Base-by-base conservation (phyloP, 2,797 vertebrate genomes). In the Molossus alvarezi region DNA sequence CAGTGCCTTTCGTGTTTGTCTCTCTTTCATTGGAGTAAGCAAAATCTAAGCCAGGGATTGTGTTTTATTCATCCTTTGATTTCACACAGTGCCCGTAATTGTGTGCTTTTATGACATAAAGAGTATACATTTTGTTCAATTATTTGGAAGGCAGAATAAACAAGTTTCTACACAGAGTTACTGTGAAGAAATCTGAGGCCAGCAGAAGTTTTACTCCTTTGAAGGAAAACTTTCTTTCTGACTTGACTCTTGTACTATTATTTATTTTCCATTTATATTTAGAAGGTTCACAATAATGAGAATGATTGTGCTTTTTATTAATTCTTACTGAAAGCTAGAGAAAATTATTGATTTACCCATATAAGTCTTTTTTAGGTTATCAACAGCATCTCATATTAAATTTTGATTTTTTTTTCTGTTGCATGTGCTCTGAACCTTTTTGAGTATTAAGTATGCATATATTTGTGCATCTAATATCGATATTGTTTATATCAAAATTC, bases 261-360 rank as follows among this genome's bases (percentile, higher is more conserved):
- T 6, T 79, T 86, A 45, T 83, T 93, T 91, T 90, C 6, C 20
- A 29, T 33, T 80, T 88, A 15, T 48, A 7, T 86, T 86, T 57
- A 51, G 18, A 69, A 86, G 3, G 60, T 64, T 81, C 33, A 73
- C 13, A 58, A 9, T 73, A 85, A 84, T 45, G 29, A 51, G 10
- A 10, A 69, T 93, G 7, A 62, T 73, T 80, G 4, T 64, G 85
- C 11, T 96, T 90, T 86, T 88, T 4, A 92, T 60, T 85, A 85
- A 79, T 60, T 95, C 90, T 91, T 20, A 73, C 51, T 71, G 21
- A 79, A 90, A 71, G 7, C 3, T 53, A 58, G 10, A 69, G 9
- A 76, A 15, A 84, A 53, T 55, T 53, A 58, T 75, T 86, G 82
- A 79, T 88, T 17, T 85, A 10, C 1, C 77, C 45, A 21, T 29